Percentiles rank a stretch among this genome's conserved stretches.
Evolutionary conservation across 2,797 vertebrate species (phyloP).

Genomic region (Anguilla anguilla): DNA sequence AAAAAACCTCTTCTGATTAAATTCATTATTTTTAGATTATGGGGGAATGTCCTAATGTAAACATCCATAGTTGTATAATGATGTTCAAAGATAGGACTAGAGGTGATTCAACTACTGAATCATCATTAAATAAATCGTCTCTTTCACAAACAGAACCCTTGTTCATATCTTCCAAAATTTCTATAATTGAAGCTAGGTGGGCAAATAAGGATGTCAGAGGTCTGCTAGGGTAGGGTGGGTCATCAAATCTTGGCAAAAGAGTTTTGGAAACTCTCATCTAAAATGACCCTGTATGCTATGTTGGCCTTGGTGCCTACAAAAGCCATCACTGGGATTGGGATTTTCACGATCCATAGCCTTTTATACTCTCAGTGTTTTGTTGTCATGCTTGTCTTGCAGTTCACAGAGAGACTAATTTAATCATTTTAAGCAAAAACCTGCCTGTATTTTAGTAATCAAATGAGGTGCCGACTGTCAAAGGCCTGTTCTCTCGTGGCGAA

Average conservation of each 20-base stretch:
- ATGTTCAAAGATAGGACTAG: constrained; percentile 20
- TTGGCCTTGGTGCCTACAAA: background rate
- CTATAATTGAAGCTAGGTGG: background rate
- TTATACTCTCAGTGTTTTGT: background rate
- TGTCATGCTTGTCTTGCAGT: background rate
- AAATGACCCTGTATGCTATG: background rate
- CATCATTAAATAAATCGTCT: background rate
- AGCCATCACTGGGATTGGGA: background rate
- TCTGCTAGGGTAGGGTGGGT: background rate
- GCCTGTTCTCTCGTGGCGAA: background rate
- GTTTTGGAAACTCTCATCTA: constrained; percentile 13
- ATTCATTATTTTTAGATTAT: no score
- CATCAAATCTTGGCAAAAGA: background rate
- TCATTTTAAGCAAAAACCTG: background rate
- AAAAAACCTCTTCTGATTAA: no score
- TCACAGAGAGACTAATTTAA: background rate
- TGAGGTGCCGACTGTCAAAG: background rate
- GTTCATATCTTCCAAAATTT: constrained; percentile 22
- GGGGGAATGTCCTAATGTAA: no score
- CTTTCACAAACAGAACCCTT: constrained; percentile 16
- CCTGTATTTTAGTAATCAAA: background rate
- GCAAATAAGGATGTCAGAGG: background rate
- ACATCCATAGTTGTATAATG: background rate
- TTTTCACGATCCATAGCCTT: background rate
- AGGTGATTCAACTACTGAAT: background rate